Evolutionary conservation across 2,888 invertebrate species (phyloP).

Genomic region (Gymnosoma rotundatum): DNA sequence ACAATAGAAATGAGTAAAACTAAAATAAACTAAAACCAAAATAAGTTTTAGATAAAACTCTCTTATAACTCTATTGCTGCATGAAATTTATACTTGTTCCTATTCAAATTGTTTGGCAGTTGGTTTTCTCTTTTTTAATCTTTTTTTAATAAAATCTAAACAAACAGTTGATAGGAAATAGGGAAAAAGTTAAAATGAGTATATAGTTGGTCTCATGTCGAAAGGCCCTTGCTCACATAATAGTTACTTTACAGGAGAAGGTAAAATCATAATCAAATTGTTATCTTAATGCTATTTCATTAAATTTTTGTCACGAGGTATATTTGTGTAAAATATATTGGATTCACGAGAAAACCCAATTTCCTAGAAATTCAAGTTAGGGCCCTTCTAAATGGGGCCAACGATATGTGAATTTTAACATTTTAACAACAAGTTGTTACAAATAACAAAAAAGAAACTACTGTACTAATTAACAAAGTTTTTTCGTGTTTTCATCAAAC

Average conservation of each 20-base stretch:
- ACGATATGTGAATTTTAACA: constrained; percentile 18
- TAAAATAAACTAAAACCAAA: constrained; percentile 35
- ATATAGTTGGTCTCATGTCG: not conserved
- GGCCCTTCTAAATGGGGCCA: too few relatives aligned
- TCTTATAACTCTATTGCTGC: not conserved
- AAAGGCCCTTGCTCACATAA: too few relatives aligned
- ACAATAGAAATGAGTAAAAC: constrained; percentile 44
- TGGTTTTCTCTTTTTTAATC: constrained; percentile 8
- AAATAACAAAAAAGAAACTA: constrained; percentile 33
- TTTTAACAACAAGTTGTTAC: constrained; percentile 21
- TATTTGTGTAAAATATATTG: too few relatives aligned
- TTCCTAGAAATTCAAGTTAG: too few relatives aligned
- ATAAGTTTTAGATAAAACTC: constrained; percentile 33
- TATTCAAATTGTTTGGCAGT: not conserved
- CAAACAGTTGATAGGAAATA: not conserved
- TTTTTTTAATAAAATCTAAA: not conserved
- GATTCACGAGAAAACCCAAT: too few relatives aligned
- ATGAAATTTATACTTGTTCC: constrained; percentile 31
- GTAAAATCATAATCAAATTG: too few relatives aligned
- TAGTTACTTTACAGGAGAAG: too few relatives aligned
- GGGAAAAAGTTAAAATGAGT: constrained; percentile 13
- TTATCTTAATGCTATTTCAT: too few relatives aligned
- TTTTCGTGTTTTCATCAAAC: constrained; percentile 7
- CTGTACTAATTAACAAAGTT: constrained; percentile 53
- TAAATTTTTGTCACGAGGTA: too few relatives aligned